Evolutionary conservation across 2,113 vertebrate species (phyloP), one percentile per base, ranked within the genome.

Genomic region (Tragulus kanchil): DNA sequence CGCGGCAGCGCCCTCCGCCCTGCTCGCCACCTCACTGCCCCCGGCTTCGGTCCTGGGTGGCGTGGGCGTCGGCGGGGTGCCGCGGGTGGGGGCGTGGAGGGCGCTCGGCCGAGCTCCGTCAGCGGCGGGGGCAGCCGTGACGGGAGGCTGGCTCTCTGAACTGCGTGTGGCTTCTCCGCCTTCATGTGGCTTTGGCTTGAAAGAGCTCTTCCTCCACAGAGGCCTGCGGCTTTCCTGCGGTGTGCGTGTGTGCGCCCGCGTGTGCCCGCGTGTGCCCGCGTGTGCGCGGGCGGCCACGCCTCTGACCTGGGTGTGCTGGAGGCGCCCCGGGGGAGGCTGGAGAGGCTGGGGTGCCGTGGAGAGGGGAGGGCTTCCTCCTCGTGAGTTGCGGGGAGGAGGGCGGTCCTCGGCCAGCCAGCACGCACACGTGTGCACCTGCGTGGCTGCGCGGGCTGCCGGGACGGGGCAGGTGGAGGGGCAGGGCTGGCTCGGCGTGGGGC

Each of bases 381-480:
- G 19, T 77, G 15, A 58, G 45, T 8, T 3, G 4, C 13, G 19
- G 25, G 31, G n/a, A 3, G 0, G 7, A n/a, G 75, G 52, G 14
- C 0, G 0, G 8, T 10, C 23, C 10, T 58, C 58, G 1, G 5
- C 19, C 84, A 5, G 16, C 64, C 19, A 25, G 2, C 4, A 0
- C 12, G 3, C 8, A 17, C 8, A 17, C 8, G 0, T 0, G 15
- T 45, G 28, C 26, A 3, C 36, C 36, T 36, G 36, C 36, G 36
- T 36, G 36, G 36, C 36, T 2, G 36, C 13, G 2, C 1, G 9
- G 84, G 86, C 52, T 48, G 26, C 62, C 81, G 25, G 90, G 73
- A 13, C 8, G 12, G 78, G 85, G 0, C 42, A 23, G 87, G 86
- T 5, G 11, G 73, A 7, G 4, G 15, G 36, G 31, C 8, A 25